phyloP scores from a whole-genome alignment of 2,113 vertebrate genomes.

The Aspidoscelis tigris region DNA sequence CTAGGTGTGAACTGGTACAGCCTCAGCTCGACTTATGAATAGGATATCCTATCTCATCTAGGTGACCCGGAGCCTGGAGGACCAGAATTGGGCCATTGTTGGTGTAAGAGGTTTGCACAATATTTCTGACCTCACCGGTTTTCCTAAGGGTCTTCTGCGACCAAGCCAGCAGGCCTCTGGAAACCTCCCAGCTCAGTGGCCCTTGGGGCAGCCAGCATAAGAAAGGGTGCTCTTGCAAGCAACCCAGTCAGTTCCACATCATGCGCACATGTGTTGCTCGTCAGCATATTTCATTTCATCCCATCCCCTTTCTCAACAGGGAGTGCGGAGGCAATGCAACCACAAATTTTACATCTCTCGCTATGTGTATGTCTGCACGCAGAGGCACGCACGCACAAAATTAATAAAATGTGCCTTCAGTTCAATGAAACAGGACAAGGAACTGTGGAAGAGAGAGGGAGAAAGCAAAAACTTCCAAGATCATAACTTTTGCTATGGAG shows the following conservation, averaged over 20 bases:
- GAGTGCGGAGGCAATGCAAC: neutral
- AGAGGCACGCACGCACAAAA: neutral
- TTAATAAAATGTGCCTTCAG: slow-evolving; percentile 27
- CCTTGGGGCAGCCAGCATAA: too few species aligned
- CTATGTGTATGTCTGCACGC: neutral
- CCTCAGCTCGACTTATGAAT: too few species aligned
- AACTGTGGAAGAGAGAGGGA: neutral
- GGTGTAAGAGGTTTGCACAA: neutral
- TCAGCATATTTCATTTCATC: slow-evolving; percentile 15
- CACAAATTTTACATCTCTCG: neutral
- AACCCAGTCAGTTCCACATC: neutral
- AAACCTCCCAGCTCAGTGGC: neutral
- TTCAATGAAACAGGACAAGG: neutral
- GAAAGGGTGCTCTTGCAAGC: neutral
- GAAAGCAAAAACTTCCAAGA: neutral
- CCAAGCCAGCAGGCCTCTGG: too few species aligned
- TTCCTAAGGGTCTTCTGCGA: too few species aligned
- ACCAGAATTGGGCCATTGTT: too few species aligned
- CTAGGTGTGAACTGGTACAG: too few species aligned
- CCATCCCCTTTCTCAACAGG: neutral
- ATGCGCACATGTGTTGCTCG: neutral
- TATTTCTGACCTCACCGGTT: neutral
- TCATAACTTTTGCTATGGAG: neutral
- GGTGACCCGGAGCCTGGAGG: too few species aligned
- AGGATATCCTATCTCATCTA: too few species aligned